Evolutionary conservation across 2,888 invertebrate genomes (phyloP).

Genomic region (Campoplex nolae): DNA sequence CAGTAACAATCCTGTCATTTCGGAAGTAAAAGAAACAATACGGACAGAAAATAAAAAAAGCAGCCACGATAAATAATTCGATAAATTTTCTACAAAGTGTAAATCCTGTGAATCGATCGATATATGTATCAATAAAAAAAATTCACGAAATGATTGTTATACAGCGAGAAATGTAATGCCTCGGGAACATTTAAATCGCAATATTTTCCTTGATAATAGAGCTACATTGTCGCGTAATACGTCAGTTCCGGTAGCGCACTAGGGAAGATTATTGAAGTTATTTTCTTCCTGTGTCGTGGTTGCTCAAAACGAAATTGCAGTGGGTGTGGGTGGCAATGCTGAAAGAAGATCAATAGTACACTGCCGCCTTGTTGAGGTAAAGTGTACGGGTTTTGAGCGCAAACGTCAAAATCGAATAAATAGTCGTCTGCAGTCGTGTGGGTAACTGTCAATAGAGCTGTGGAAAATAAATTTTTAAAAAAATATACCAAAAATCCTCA

Average conservation of each 20-base stretch:
- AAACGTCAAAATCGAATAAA: conserved; percentile 81
- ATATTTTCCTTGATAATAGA: neutral
- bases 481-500: neutral
- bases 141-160: neutral
- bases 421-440: conserved; percentile 76
- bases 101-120: neutral
- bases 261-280: conserved; percentile 24
- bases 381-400: conserved; percentile 71
- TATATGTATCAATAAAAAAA: neutral
- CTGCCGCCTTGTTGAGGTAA: conserved; percentile 60
- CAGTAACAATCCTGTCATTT: too few relatives aligned
- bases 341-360: conserved; percentile 66
- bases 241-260: neutral
- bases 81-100: neutral
- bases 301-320: neutral
- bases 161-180: too few relatives aligned
- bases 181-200: neutral
- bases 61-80: neutral
- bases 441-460: neutral
- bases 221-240: neutral
- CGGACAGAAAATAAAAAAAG: neutral
- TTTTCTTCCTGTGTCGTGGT: neutral
- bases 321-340: conserved; percentile 50
- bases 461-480: neutral
- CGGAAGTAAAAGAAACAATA: too few relatives aligned